A percentile compares a stretch with the other conserved stretches of the same genome.
These are phyloP conservation scores for Climacteris rufus DNA, from an alignment of 2,113 vertebrate genomes.

Conservation along the genomic window DNA sequence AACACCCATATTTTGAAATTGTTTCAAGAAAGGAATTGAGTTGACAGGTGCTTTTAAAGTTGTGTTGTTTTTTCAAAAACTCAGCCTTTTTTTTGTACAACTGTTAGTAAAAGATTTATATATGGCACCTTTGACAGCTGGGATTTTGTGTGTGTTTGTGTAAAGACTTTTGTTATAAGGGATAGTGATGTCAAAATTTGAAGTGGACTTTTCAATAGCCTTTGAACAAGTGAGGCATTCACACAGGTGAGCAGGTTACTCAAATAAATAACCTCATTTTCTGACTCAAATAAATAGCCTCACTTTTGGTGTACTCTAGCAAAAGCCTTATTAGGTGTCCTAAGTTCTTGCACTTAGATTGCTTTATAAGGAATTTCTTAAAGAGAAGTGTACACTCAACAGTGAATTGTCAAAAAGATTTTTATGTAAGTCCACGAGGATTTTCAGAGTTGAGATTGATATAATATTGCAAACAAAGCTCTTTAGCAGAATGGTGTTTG, in stretches of 20 bases:
- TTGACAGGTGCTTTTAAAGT: not conserved
- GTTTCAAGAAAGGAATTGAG: not conserved
- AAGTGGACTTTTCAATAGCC: not conserved
- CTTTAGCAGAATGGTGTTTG: not conserved
- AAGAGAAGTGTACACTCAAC: not conserved
- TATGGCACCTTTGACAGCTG: not conserved
- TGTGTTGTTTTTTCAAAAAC: not conserved
- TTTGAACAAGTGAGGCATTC: not conserved
- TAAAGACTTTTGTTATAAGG: not conserved
- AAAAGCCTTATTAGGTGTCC: not conserved
- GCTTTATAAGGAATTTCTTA: not conserved
- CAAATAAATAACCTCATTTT: not conserved
- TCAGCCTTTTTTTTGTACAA: not conserved
- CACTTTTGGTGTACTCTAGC: not conserved
- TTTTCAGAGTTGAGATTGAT: not conserved
- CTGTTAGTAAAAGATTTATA: not conserved
- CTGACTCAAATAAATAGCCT: not conserved
- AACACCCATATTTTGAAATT: not conserved
- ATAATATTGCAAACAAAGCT: not conserved
- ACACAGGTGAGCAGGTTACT: not conserved
- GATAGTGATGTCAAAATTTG: not conserved
- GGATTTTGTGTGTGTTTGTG: not conserved
- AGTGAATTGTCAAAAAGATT: not conserved
- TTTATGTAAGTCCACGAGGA: not conserved
- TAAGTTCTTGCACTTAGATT: not conserved